These are phyloP conservation scores for Hypothenemus hampei DNA, from an alignment of 1,140 invertebrate species.

Conservation along the genomic window DNA sequence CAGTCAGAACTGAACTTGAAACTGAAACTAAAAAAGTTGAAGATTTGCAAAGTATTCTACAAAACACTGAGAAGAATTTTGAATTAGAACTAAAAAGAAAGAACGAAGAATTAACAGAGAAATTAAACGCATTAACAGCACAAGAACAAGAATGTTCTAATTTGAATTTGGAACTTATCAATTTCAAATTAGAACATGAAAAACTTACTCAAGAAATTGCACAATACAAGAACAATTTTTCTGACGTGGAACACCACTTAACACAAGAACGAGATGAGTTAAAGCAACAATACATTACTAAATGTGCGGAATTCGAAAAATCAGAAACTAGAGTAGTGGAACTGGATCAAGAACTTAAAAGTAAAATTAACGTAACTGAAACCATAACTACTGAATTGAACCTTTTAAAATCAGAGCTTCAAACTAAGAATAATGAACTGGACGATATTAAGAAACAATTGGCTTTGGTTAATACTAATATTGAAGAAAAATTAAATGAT, in stretches of 20 bases:
- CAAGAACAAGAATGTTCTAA: constrained; percentile 5
- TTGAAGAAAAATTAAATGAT: constrained; percentile 9
- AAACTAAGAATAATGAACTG: constrained; percentile 13
- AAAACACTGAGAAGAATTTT: constrained; percentile 3
- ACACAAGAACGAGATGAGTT: constrained; percentile 15
- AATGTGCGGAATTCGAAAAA: background rate
- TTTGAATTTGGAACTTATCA: constrained; percentile 8
- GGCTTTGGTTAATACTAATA: constrained; percentile 12
- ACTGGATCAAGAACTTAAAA: background rate
- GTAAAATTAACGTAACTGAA: background rate
- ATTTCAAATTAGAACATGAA: constrained; percentile 1
- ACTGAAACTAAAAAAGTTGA: constrained; percentile 10
- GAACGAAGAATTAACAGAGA: constrained; percentile 2
- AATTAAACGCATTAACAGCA: background rate
- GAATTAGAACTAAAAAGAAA: constrained; percentile 10
- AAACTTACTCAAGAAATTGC: constrained; percentile 16
- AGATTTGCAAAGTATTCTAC: background rate
- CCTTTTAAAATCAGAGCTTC: background rate
- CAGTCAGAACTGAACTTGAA: background rate
- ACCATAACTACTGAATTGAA: background rate
- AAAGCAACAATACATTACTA: background rate
- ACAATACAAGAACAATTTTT: constrained; percentile 19
- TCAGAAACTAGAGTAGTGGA: no score
- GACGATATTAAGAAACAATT: constrained; percentile 26
- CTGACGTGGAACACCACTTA: constrained; percentile 17